Evolutionary conservation across 2,888 invertebrate species (phyloP), one percentile per base, ranked within the genome.

Genomic region (Norana najaformis): DNA sequence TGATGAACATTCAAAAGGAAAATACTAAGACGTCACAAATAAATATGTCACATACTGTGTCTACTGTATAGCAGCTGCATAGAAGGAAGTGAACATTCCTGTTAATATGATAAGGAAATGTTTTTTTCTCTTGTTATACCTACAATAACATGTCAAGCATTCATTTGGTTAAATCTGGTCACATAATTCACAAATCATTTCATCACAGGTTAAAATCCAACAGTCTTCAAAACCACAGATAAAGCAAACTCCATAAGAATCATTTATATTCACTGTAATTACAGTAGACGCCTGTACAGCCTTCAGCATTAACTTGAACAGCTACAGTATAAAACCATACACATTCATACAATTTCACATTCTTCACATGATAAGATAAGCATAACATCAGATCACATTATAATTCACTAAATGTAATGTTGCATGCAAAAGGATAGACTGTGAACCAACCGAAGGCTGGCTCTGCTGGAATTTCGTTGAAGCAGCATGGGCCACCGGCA

Each of bases 1-100:
- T 95, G 91, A 23, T 69, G 30, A 69, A n/a, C 69, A 69, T 0
- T n/a, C 3, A 30, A n/a, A 69, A 69, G 88, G n/a, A 11, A 88
- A 37, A 35, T 83, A 8, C 16, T 47, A 41, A 39, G 35, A 69
- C 14, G 34, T 53, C 35, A 34, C 35, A 34, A 89, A 39, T 89
- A 53, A n/a, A n/a, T n/a, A n/a, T n/a, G n/a, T n/a, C n/a, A n/a
- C n/a, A n/a, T n/a, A n/a, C n/a, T n/a, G n/a, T n/a, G n/a, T n/a
- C n/a, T n/a, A n/a, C n/a, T n/a, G n/a, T n/a, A n/a, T n/a, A n/a
- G n/a, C n/a, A n/a, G n/a, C n/a, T n/a, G n/a, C n/a, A n/a, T n/a
- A 89, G 35, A 47, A 3, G 20, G 23, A 47, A 47, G 47, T 47
- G 47, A 14, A 8, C 23, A 47, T 20, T 47, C 23, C 41, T 41